Base-by-base conservation (phyloP, 2,113 vertebrate species). In the Tautogolabrus adspersus region DNA sequence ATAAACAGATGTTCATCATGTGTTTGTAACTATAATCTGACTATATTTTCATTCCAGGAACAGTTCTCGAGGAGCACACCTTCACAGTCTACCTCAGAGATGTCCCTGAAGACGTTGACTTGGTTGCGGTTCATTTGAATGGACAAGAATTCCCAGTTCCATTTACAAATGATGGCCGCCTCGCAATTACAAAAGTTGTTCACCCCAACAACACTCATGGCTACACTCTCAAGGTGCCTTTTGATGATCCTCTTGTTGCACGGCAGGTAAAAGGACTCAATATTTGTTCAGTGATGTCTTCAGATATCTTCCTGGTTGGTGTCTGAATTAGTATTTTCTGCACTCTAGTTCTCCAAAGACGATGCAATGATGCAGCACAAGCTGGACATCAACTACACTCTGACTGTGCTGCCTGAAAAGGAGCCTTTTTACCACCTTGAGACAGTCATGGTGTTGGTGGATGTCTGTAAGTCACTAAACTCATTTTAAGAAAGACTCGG, bases 351-450 rank as follows among this genome's bases (percentile, higher is more conserved):
- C 34, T 72, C 54, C 4, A 44, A 40, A 18, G 70, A 75, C 6
- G 66, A 86, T 0, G 58, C 58, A 13, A 19, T 81, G 0, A 18
- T 91, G 18, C 44, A 83, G 13, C 86, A 88, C 44, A 63, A 0
- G 0, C 60, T 95, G 59, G 60, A 87, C 8, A 63, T 94, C 8
- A 92, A 91, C 72, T 93, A 76, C 77, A 93, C 87, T 0, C 61
- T 94, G 66, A 59, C 26, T 0, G 66, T 90, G 19, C 15, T 83
- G 10, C 87, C 90, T 30, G 85, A 87, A 13, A 73, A 81, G 0
- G 51, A 90, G 3, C 4, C 67, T 4, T 93, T 38, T 44, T 79
- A 79, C 80, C 74, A 72, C 30, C 4, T 3, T 0, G 30, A 49
- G 0, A 66, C 65, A 0, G 23, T 90, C 19, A 37, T n/a, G 5